Evolutionary conservation across 2,797 vertebrate species (phyloP).

Genomic region (Pygocentrus nattereri): DNA sequence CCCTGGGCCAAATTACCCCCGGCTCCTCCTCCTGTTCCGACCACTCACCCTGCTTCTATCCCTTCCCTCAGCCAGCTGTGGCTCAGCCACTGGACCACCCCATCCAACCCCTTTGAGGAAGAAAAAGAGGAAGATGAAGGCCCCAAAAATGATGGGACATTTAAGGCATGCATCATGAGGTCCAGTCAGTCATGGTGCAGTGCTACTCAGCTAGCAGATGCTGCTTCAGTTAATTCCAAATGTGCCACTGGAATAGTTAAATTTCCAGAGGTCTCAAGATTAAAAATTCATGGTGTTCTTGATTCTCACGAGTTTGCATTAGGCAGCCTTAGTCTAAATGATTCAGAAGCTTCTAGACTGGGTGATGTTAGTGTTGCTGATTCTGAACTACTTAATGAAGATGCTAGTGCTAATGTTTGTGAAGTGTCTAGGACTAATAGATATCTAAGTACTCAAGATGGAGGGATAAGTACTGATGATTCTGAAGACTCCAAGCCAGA

Average conservation of each 20-base stretch:
- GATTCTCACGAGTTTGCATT: background rate
- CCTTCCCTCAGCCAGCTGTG: background rate
- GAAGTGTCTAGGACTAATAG: too few species aligned
- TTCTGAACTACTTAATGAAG: background rate
- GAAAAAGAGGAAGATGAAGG: background rate
- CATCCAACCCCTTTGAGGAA: background rate
- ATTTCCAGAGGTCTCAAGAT: too few species aligned
- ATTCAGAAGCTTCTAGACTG: background rate
- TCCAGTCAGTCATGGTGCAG: background rate
- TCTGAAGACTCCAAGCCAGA: too few species aligned
- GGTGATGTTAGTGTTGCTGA: background rate
- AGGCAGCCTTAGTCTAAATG: background rate
- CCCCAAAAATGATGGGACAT: background rate
- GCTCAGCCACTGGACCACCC: background rate
- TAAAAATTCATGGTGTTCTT: background rate
- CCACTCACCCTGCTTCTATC: background rate
- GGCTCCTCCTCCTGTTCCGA: too few species aligned
- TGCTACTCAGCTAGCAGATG: background rate
- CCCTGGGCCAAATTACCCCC: background rate
- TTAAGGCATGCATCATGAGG: too few species aligned
- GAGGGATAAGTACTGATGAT: too few species aligned
- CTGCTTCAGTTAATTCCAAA: too few species aligned
- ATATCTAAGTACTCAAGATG: too few species aligned
- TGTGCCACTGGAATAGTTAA: too few species aligned
- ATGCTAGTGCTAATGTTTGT: too few species aligned